Evolutionary conservation across 1,140 invertebrate genomes (phyloP), one percentile per base, ranked within the genome.

Genomic region (Eriosoma lanigerum): DNA sequence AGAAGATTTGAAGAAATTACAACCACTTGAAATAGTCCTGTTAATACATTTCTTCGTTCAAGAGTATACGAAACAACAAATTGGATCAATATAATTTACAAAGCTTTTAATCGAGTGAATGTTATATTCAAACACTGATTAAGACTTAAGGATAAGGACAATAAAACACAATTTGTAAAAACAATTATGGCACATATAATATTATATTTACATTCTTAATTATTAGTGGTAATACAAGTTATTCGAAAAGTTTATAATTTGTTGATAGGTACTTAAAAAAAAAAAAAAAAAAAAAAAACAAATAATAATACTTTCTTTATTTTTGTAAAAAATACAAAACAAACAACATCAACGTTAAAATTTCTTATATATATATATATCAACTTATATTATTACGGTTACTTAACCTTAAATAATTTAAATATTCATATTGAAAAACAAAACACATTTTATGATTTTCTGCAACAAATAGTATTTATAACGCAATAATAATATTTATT

Each of bases 181-280:
- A 70, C 68, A 70, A 50, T 70, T 50, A 50, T 50, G 46, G 68
- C 68, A 50, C 46, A 70, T 50, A 26, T 70, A 70, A 70, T 48
- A 48, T 70, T 70, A 70, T 70, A 70, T 70, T 70, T 70, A 70
- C 68, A 70, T 48, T 50, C 68, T 70, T 70, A 70, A 19, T 70
- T 5, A 17, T 46, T 70, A 70, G 46, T 70, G 68, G 68, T 70
- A 70, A 50, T 26, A 50, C 24, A 70, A 70, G 21, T 50, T 50
- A 46, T 70, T 50, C 64, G 44, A 46, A 46, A 46, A 13, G 24
- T 70, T 50, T 50, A 29, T 50, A 70, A 70, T 26, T 29, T 50
- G 15, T 70, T 52, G 24, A 50, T 70, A 4, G 8, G 3, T 38
- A 70, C 44, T 19, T 6, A 12, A 50, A 70, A 70, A 70, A 46